Evolutionary conservation across 1,140 invertebrate species (phyloP), one percentile per base, ranked within the genome.

Genomic region (Carcinoscorpius rotundicauda): DNA sequence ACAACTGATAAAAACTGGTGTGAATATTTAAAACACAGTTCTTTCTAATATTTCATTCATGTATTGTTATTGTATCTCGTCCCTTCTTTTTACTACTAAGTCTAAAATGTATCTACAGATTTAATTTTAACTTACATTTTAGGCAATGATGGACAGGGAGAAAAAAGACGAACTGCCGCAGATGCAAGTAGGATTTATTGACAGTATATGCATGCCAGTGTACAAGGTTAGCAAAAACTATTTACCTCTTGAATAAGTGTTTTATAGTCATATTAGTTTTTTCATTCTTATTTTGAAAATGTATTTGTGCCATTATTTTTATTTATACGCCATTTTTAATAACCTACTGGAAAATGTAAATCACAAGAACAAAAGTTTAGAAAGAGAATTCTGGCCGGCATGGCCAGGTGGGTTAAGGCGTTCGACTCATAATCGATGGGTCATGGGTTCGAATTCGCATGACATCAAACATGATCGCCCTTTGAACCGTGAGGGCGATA

Each of bases 151-250:
- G 93, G 94, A 97, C 77, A 81, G 93, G 76, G 92, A 96, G 73
- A 95, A 95, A 78, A 89, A 94, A 78, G 90, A 95, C 75, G 87
- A 96, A 76, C 79, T 97, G 70, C 94, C 94, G 58, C 84, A 86
- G 74, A 95, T 97, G 92, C 94, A 97, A 85, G 90, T 97, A 67
- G 88, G 86, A 62, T 97, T 97, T 77, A 97, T 97, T 69, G 93
- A 97, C 78, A 89, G 89, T 49, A 95, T 97, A 72, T 97, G 94
- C 78, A 78, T 93, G 72, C 93, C 94, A 60, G 90, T 97, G 75
- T 97, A 97, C 77, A 87, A 94, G 85, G 93, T 96, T 29, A 29
- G 29, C 29, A 29, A 29, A 29, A 29, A 29, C 29, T 29, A 2
- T 29, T 29, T 29, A 29, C 49, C 5, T 49, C 49, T 11, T 5